phyloP scores from a whole-genome alignment of 2,888 invertebrate species.

The Apodemia duryi region DNA sequence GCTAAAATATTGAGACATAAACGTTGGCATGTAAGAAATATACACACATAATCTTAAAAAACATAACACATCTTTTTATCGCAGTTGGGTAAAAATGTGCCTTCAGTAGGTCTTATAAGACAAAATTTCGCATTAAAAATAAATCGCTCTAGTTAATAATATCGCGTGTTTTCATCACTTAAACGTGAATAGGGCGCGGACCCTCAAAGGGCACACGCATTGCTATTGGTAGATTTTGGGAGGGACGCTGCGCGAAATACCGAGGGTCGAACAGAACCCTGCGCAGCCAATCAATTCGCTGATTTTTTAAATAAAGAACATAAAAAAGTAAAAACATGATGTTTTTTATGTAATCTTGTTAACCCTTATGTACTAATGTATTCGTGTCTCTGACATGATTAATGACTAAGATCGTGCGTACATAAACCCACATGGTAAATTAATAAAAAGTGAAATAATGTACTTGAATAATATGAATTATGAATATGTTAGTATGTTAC shows the following conservation, averaged over 20 bases:
- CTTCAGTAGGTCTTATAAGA: constrained; percentile 12
- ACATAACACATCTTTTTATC: too few relatives aligned
- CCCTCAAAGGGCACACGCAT: constrained; percentile 47
- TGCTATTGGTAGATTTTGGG: constrained; percentile 52
- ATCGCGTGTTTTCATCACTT: constrained; percentile 26
- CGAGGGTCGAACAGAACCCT: constrained; percentile 41
- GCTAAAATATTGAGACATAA: too few relatives aligned
- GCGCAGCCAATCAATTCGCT: constrained; percentile 77
- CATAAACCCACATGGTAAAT: background rate
- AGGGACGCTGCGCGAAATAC: constrained; percentile 44
- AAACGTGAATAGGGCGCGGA: constrained; percentile 56
- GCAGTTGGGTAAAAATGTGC: background rate
- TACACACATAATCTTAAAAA: too few relatives aligned
- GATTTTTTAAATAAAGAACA: constrained; percentile 74
- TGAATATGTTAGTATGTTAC: too few relatives aligned
- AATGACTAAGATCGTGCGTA: constrained; percentile 18
- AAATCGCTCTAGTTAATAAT: constrained; percentile 18
- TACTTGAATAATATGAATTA: too few relatives aligned
- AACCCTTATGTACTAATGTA: constrained; percentile 47
- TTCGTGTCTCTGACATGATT: constrained; percentile 21
- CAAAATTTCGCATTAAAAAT: constrained; percentile 19
- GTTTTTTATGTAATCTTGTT: constrained; percentile 48
- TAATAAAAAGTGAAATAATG: background rate
- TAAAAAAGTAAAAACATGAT: constrained; percentile 63
- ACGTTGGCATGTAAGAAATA: too few relatives aligned